These are phyloP conservation scores for Margarornis squamiger DNA, from an alignment of 2,797 vertebrate species.

Conservation along the genomic window DNA sequence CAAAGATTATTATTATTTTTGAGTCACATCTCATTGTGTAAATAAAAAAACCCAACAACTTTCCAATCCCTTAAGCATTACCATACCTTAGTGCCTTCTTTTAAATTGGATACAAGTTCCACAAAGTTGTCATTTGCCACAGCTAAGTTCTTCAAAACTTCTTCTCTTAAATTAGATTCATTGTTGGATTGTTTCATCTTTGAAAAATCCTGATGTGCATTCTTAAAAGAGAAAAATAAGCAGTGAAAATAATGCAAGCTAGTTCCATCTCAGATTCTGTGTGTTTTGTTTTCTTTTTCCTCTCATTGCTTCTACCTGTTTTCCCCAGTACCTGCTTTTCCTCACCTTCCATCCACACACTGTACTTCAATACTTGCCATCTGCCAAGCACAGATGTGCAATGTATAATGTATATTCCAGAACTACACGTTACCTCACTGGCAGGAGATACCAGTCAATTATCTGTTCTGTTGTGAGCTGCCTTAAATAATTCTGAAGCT, in stretches of 20 bases:
- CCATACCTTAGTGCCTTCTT: slow-evolving; percentile 94
- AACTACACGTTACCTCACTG: not conserved
- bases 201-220: slow-evolving; percentile 93
- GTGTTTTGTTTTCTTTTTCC: not conserved
- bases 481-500: not conserved
- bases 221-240: slow-evolving; percentile 33
- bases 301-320: not conserved
- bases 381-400: not conserved
- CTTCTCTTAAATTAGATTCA: slow-evolving; percentile 94
- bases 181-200: slow-evolving; percentile 94
- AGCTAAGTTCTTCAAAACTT: slow-evolving; percentile 95
- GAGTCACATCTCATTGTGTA: not conserved
- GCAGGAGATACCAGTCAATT: not conserved
- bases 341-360: not conserved
- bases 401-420: not conserved
- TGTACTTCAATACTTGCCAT: not conserved
- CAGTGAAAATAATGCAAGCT: not conserved
- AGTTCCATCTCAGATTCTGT: not conserved
- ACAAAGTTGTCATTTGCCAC: slow-evolving; percentile 96
- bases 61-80: not conserved
- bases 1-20: not conserved
- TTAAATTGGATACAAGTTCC: slow-evolving; percentile 94
- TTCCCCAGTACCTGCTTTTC: not conserved
- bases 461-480: not conserved
- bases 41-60: not conserved